Evolutionary conservation across 2,113 vertebrate genomes (phyloP).

Genomic region (Aplodontia rufa): DNA sequence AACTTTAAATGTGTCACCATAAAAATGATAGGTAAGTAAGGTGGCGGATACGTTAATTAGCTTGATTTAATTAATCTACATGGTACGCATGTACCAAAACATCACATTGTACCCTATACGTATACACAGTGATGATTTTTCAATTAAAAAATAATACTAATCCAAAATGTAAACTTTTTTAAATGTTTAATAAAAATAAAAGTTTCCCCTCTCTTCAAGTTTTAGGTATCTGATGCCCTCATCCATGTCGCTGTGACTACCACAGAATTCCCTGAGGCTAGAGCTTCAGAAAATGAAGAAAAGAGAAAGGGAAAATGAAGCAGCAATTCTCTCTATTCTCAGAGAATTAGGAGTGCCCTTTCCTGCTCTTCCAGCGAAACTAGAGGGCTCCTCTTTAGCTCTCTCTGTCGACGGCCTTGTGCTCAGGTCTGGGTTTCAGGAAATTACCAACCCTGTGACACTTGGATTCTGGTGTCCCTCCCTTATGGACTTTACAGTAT

Average conservation of each 20-base stretch:
- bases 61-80: not conserved
- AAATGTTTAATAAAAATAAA: not conserved
- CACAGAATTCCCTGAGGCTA: not conserved
- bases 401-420: too few relatives aligned
- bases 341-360: not conserved
- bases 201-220: not conserved
- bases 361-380: not conserved
- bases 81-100: too few relatives aligned
- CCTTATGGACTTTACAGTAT: not conserved
- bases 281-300: not conserved
- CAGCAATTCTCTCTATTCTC: not conserved
- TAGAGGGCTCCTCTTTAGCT: too few relatives aligned
- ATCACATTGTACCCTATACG: too few relatives aligned
- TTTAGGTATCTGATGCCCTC: not conserved
- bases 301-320: not conserved
- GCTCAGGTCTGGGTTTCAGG: too few relatives aligned
- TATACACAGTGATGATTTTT: too few relatives aligned
- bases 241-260: accelerated
- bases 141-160: not conserved
- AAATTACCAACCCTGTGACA: too few relatives aligned
- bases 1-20: not conserved
- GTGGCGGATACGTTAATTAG: not conserved
- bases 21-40: not conserved
- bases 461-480: not conserved
- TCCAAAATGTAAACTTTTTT: not conserved